These are phyloP conservation scores for Gasterosteus aculeatus DNA, from an alignment of 2,113 vertebrate genomes.

Conservation along the genomic window DNA sequence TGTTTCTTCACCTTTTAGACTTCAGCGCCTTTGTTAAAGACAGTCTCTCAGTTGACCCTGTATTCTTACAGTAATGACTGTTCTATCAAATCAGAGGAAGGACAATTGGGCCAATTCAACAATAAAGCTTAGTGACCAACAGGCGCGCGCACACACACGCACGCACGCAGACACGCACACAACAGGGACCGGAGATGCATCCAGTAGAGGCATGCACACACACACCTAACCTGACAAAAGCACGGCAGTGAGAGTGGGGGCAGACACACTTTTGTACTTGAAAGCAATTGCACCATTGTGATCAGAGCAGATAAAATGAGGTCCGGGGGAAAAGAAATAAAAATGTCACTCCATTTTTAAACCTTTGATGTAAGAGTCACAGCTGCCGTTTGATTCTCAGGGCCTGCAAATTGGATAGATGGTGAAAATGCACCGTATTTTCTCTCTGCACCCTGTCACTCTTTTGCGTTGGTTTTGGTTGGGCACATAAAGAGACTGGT, in stretches of 20 bases:
- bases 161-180: neutral
- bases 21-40: constrained; percentile 1
- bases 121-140: constrained; percentile 3
- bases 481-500: constrained; percentile 52
- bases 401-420: constrained; percentile 66
- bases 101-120: constrained; percentile 12
- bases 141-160: neutral
- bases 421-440: constrained; percentile 72
- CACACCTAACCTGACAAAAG: constrained; percentile 22
- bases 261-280: constrained; percentile 49
- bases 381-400: constrained; percentile 54
- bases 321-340: constrained; percentile 50
- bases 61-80: constrained; percentile 29
- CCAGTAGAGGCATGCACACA: neutral
- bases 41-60: constrained; percentile 22
- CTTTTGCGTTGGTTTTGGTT: constrained; percentile 59
- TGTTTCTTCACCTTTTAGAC: constrained; percentile 10
- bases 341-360: constrained; percentile 64
- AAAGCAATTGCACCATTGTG: constrained; percentile 50
- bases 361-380: constrained; percentile 57
- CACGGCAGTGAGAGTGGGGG: constrained; percentile 23
- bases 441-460: constrained; percentile 54
- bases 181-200: neutral
- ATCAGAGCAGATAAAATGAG: constrained; percentile 63
- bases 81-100: constrained; percentile 20